These are phyloP conservation scores for Sarcophaga caerulescens DNA, from an alignment of 2,888 invertebrate genomes.

Conservation along the genomic window DNA sequence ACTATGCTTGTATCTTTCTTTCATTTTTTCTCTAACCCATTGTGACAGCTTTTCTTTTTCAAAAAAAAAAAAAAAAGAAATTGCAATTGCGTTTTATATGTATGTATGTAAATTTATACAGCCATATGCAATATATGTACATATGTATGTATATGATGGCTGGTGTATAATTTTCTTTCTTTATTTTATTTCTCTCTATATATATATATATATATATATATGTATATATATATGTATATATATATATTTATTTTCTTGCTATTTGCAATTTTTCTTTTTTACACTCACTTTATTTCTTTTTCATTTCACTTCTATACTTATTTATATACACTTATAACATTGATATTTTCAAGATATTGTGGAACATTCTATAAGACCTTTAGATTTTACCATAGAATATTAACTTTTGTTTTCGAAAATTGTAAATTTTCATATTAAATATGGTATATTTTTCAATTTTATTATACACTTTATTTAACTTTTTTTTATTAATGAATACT, in stretches of 20 bases:
- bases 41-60: constrained; percentile 20
- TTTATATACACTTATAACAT: not conserved
- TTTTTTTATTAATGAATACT: not conserved
- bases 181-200: too few species aligned
- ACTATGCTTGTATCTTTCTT: constrained; percentile 15
- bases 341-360: constrained; percentile 28
- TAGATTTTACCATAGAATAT: not conserved
- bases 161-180: too few species aligned
- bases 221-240: too few species aligned
- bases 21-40: constrained; percentile 51
- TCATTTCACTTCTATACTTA: not conserved
- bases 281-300: not conserved
- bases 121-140: not conserved
- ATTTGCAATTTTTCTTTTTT: constrained; percentile 18
- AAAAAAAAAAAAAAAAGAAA: not conserved
- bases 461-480: not conserved
- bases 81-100: constrained; percentile 32
- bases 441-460: not conserved
- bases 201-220: not conserved
- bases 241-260: not conserved
- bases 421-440: not conserved
- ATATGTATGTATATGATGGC: not conserved
- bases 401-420: not conserved
- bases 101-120: not conserved
- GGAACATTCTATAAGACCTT: constrained; percentile 47